Evolutionary conservation across 2,113 vertebrate species (phyloP), one percentile per base, ranked within the genome.

Genomic region (Oryzias javanicus): DNA sequence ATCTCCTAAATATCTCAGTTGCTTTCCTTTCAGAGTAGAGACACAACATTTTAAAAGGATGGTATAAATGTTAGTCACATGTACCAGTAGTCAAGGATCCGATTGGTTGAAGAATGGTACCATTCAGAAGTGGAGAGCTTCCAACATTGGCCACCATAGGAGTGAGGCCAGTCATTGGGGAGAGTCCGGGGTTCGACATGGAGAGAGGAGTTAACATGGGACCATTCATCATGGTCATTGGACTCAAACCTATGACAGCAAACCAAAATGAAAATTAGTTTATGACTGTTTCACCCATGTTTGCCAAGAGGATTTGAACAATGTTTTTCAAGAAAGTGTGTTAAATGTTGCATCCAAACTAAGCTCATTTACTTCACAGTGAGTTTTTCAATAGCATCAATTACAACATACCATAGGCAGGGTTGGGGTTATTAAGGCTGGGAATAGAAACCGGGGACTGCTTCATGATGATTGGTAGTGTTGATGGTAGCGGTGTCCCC

Each of bases 391-490:
- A 48, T 44, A 35, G 51, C n/a, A 41, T 42, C 3, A 8, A 41
- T 3, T 56, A 49, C 4, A 49, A 3, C 19, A 14, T 92, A 98
- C 97, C 94, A 74, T 96, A 97, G 67, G 91, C 88, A 76, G 93
- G 84, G 66, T 90, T 61, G 24, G 66, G 57, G 18, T 57, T 60
- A 47, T 6, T 73, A 19, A 83, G 73, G 71, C 14, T 92, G 4
- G 78, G 88, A 61, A 49, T 81, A 42, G 92, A 88, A n/a, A 94
- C 90, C 51, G 96, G 96, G 54, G 94, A 83, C 73, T 99, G 97
- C 84, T 97, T 99, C 97, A 99, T 98, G 74, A 98, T 84, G 65
- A 95, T 90, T 62, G 97, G 97, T 64, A 98, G 92, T 47, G 92
- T 80, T 0, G 89, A 47, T 1, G 97, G 97, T 77, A 98, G 88